Evolutionary conservation across 2,888 invertebrate genomes (phyloP).

Genomic region (Agonopterix heracliana): DNA sequence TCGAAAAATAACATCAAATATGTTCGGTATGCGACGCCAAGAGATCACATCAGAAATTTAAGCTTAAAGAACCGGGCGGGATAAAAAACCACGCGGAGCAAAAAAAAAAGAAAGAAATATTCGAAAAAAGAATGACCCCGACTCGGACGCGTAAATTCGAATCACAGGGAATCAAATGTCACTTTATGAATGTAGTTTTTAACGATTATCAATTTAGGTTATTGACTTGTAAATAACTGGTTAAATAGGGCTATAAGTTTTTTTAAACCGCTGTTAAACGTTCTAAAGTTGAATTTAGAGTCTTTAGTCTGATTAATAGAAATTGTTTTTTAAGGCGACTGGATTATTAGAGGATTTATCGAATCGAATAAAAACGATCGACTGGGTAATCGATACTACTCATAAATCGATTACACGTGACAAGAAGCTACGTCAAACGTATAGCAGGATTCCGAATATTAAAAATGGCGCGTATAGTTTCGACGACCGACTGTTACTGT

Average conservation of each 20-base stretch:
- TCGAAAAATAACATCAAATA: conserved; percentile 63
- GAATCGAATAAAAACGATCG: too few relatives aligned
- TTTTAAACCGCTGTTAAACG: too few relatives aligned
- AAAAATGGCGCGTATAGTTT: too few relatives aligned
- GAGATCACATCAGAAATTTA: conserved; percentile 70
- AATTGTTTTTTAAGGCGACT: too few relatives aligned
- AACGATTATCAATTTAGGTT: conserved; percentile 42
- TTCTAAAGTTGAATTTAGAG: too few relatives aligned
- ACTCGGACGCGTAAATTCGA: conserved; percentile 67
- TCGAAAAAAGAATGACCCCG: conserved; percentile 41
- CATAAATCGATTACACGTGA: too few relatives aligned
- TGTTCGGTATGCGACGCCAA: conserved; percentile 68
- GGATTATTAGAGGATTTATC: too few relatives aligned
- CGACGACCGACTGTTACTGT: too few relatives aligned
- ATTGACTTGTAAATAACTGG: conserved; percentile 1
- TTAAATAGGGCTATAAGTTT: neutral
- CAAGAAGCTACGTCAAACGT: too few relatives aligned
- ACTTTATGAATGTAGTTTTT: conserved; percentile 49
- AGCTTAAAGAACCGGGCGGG: conserved; percentile 59
- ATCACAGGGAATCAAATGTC: conserved; percentile 71
- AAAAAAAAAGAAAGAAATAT: conserved; percentile 30
- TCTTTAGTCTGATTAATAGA: too few relatives aligned
- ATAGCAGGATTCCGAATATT: too few relatives aligned
- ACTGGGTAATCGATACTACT: too few relatives aligned
- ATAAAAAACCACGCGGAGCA: conserved; percentile 39